phyloP scores from a whole-genome alignment of 2,888 invertebrate genomes.

The Archaeoteleia sp. region DNA sequence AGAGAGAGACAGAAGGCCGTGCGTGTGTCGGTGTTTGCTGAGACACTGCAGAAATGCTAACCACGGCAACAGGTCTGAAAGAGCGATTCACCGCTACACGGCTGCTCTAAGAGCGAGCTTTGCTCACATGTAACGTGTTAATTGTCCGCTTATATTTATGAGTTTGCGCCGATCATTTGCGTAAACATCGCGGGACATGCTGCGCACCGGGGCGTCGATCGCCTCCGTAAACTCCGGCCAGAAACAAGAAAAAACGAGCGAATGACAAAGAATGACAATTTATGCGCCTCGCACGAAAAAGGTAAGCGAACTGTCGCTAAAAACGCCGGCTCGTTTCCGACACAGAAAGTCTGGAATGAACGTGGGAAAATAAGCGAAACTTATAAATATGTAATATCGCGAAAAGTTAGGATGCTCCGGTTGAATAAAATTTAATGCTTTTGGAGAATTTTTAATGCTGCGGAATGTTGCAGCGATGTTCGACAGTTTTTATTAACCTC shows the following conservation, averaged over 20 bases:
- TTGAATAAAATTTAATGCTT: too few relatives aligned
- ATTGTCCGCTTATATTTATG: constrained; percentile 66
- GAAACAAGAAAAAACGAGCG: neutral
- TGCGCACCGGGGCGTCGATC: constrained; percentile 8
- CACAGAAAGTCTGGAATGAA: too few relatives aligned
- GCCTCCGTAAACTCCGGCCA: neutral
- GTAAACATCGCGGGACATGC: constrained; percentile 54
- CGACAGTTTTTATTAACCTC: too few relatives aligned
- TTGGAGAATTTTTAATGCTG: too few relatives aligned
- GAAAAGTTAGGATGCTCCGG: too few relatives aligned
- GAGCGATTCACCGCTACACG: constrained; percentile 9
- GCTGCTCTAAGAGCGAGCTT: constrained; percentile 18
- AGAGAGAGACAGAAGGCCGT: neutral
- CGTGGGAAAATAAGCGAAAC: too few relatives aligned
- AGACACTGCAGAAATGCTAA: constrained; percentile 27
- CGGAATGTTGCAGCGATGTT: too few relatives aligned
- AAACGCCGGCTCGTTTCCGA: neutral
- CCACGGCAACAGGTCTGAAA: constrained; percentile 35
- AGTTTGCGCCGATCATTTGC: constrained; percentile 64
- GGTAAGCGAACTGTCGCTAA: neutral
- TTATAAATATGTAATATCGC: too few relatives aligned
- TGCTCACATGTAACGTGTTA: constrained; percentile 59
- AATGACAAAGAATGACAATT: neutral
- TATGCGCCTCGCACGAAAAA: neutral
- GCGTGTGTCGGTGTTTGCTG: constrained; percentile 16